Conservation (phyloP, 2,888 invertebrate genomes). For the Philonicus albiceps region DNA sequence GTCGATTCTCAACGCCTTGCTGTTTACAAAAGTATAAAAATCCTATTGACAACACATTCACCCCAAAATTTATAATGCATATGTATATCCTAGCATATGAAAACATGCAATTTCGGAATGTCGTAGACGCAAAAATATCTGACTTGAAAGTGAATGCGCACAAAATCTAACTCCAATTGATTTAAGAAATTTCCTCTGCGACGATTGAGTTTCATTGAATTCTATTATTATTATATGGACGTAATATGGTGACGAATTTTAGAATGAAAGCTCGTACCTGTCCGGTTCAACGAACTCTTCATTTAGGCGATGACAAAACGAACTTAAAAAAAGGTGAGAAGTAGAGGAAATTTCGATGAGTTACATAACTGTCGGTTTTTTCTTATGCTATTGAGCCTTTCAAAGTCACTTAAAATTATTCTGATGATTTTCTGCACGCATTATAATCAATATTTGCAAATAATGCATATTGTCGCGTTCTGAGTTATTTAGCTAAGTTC, state of each 20-base stretch:
- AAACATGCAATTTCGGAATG: not conserved
- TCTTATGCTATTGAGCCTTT: not conserved
- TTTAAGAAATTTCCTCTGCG: not conserved
- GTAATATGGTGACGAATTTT: not conserved
- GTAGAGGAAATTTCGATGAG: not conserved
- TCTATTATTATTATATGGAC: not conserved
- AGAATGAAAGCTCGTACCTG: not conserved
- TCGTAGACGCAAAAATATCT: not conserved
- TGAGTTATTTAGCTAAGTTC: not conserved
- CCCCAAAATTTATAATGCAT: not conserved
- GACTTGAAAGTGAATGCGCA: not conserved
- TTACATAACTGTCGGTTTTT: not conserved
- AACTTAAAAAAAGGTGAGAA: not conserved
- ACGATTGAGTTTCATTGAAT: not conserved
- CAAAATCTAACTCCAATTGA: not conserved
- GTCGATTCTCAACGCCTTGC: not conserved
- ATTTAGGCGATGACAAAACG: not conserved
- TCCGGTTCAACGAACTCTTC: not conserved
- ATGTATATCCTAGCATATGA: too few relatives aligned
- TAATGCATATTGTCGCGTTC: not conserved
- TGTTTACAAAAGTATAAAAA: too few relatives aligned
- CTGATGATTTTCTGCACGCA: not conserved
- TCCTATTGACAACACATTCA: not conserved
- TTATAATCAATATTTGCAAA: not conserved
- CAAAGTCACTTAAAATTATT: not conserved